Base-by-base conservation (phyloP, 2,888 invertebrate species). In the Euzophera pinguis region DNA sequence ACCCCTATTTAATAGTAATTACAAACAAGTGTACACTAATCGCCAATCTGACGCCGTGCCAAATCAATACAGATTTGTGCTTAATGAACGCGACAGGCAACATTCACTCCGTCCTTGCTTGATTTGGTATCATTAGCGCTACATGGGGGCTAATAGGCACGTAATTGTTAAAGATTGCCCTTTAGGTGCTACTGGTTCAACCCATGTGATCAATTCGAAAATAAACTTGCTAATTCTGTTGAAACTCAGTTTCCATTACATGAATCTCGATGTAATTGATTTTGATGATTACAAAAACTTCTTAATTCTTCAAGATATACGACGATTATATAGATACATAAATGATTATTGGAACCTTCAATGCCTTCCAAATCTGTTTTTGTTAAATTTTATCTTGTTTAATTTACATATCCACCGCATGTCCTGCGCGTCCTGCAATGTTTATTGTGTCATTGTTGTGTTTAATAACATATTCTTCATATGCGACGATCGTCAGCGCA, bases 101-200 rank as follows among this genome's bases (percentile, higher is more conserved):
- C 84, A 84, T 84, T 85, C 82, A 81, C 83, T 79, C 69, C 63
- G 73, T 74, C 75, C 77, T 76, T 78, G 76, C 62, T 73, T 76
- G 71, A 75, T 73, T 76, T 56, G 61, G 72, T 73, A 74, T 76
- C 74, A 80, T 78, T 78, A 78, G 69, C 74, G 69, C 67, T 58
- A 52, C 57, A 65, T 69, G 66, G 50, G n/a, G 63, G 69, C 59
- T 69, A 70, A 51, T 51, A 35, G 51, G 22, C 16, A 17, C 22
- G 51, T 51, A 51, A 51, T 51, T 51, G 51, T 51, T 43, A 39
- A 22, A 37, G 34, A 51, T 51, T 51, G 42, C 51, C 49, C 49
- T 27, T 48, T 35, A 16, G 35, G 17, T 27, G 39, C 39, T 39
- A 4, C 39, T 39, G 16, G 16, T 9, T 13, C 9, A 39, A 39